Base-by-base conservation (phyloP, 1,140 invertebrate species). In the Palaemon carinicauda region DNA sequence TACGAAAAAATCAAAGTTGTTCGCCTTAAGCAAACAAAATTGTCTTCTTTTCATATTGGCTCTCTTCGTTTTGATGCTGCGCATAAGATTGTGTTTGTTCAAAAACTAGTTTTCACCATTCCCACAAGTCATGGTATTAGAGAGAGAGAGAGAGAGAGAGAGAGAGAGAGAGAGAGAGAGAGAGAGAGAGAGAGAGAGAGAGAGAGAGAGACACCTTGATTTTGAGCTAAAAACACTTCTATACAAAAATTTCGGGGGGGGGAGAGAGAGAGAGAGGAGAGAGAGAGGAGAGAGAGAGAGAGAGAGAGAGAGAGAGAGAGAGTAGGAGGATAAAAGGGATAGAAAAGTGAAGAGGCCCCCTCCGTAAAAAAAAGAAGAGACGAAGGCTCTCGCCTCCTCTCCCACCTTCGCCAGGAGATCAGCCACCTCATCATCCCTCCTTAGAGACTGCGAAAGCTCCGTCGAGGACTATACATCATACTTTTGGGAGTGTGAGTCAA, bases 401-500 rank as follows among this genome's bases (percentile, higher is more conserved):
- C 41, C 41, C 1, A 41, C 41, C 78, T 50, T 56, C 65, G 24
- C 29, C 27, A 52, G 27, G 3, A 54, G 78, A 80, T 80, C 78
- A 56, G 78, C 78, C 78, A 60, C 78, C 81, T 75, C 81, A 82
- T 83, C 81, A 83, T 83, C 81, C 65, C 71, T 83, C 71, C 81
- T 83, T 75, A 75, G 81, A 83, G 81, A 53, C 81, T 51, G 73
- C 52, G 15, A 56, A 56, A 73, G 50, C 83, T 56, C 83, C 83
- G 65, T 53, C n/a, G 83, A 69, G 83, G 33, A 33, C 83, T 78
- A 86, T 86, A 86, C 83, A 86, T 86, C 83, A 86, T 86, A 86
- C 83, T 86, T 86, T 80, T 71, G 75, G 75, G 75, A 79, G 83
- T 79, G 75, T 73, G 83, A 86, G 83, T 86, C 83, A 86, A 86